Percentiles rank a stretch among this genome's conserved stretches.
phyloP scores from a whole-genome alignment of 2,888 invertebrate species.

The Luffia ferchaultella region DNA sequence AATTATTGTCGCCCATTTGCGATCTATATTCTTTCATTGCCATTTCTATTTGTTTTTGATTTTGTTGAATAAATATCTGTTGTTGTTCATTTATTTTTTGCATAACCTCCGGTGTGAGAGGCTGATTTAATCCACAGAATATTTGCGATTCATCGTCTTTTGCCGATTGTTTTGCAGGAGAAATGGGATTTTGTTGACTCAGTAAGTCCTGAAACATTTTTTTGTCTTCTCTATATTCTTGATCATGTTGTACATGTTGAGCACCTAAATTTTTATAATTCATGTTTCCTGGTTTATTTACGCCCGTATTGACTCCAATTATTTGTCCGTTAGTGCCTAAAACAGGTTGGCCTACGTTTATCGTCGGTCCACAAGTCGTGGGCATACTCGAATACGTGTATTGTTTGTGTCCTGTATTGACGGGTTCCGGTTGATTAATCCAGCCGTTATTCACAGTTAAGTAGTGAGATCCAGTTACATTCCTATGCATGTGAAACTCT shows the following conservation, averaged over 20 bases:
- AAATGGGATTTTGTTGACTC: slow-evolving; percentile 21
- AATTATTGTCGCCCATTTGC: slow-evolving; percentile 38
- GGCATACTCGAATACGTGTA: slow-evolving; percentile 21
- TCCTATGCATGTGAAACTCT: slow-evolving; percentile 43
- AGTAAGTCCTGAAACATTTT: slow-evolving; percentile 24
- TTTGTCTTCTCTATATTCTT: slow-evolving; percentile 37
- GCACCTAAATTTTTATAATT: slow-evolving; percentile 31
- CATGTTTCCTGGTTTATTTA: slow-evolving; percentile 24
- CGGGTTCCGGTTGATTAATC: slow-evolving; percentile 49
- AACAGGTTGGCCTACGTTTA: slow-evolving; percentile 45
- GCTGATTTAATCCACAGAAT: slow-evolving; percentile 52
- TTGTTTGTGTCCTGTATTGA: slow-evolving; percentile 33
- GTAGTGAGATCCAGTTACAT: slow-evolving; percentile 34
- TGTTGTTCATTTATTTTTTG: slow-evolving; percentile 66
- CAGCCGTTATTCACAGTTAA: slow-evolving; percentile 57
- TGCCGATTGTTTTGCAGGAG: slow-evolving; percentile 25
- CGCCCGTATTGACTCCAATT: slow-evolving; percentile 62
- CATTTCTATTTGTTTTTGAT: slow-evolving; percentile 61
- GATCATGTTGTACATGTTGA: slow-evolving; percentile 23
- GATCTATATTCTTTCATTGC: slow-evolving; percentile 57
- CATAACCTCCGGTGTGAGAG: slow-evolving; percentile 59
- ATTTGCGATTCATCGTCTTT: slow-evolving; percentile 54
- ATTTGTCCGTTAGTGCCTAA: slow-evolving; percentile 68
- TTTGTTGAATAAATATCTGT: slow-evolving; percentile 63
- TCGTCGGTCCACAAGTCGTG: slow-evolving; percentile 20